These are phyloP conservation scores for Archivesica marissinica DNA, from an alignment of 1,140 invertebrate genomes.

Conservation along the genomic window DNA sequence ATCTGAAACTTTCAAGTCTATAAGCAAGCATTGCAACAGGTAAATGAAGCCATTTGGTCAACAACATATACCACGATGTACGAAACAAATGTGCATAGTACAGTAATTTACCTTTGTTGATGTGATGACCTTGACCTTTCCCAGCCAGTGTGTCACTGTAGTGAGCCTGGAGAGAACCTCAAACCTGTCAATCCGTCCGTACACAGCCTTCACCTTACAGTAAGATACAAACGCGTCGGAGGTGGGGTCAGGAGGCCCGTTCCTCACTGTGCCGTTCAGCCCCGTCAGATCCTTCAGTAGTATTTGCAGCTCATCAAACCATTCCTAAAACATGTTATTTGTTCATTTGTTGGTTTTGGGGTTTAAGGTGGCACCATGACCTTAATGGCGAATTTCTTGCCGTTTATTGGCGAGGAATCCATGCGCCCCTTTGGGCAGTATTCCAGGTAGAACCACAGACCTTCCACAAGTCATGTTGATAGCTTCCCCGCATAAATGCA, in stretches of 20 bases:
- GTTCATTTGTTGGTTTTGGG: too few relatives aligned
- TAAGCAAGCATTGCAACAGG: not conserved
- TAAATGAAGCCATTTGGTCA: not conserved
- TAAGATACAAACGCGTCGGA: conserved; percentile 71
- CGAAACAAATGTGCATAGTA: not conserved
- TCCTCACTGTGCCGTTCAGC: conserved; percentile 66
- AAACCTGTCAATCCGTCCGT: conserved; percentile 70
- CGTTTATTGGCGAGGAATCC: too few relatives aligned
- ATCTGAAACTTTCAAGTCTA: not conserved
- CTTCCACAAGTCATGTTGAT: too few relatives aligned
- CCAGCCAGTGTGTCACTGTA: conserved; percentile 67
- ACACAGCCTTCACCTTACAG: conserved; percentile 73
- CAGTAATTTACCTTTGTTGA: conserved; percentile 62
- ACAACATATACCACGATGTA: not conserved
- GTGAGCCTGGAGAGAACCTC: conserved; percentile 54
- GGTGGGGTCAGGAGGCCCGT: conserved; percentile 63
- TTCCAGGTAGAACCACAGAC: too few relatives aligned
- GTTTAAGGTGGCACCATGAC: too few relatives aligned
- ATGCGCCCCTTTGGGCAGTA: too few relatives aligned
- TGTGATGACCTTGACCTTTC: conserved; percentile 63
- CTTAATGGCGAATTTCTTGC: too few relatives aligned
- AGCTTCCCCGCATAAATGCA: too few relatives aligned
- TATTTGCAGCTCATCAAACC: conserved; percentile 68
- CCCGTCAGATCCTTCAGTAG: conserved; percentile 67
- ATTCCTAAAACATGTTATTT: conserved; percentile 73